Evolutionary conservation across 2,888 invertebrate genomes (phyloP).

Genomic region (Noctua janthina): DNA sequence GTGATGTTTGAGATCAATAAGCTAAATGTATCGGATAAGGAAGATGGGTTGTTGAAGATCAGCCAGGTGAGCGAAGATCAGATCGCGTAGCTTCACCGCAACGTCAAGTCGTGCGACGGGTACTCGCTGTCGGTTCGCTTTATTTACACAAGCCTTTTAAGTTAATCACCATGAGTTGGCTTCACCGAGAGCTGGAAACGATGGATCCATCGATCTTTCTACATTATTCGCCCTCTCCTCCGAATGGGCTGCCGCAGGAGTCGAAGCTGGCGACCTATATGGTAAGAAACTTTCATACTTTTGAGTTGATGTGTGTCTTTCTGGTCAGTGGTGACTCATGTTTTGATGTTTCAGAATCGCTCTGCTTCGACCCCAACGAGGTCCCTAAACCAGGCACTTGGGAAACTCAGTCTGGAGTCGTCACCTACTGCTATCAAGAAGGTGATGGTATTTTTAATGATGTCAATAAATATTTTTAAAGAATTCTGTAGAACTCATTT

Average conservation of each 20-base stretch:
- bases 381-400: constrained; percentile 79
- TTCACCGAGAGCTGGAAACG: constrained; percentile 75
- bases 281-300: constrained; percentile 85
- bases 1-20: constrained; percentile 68
- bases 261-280: constrained; percentile 96
- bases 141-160: constrained; percentile 46
- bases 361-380: constrained; percentile 79
- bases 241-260: constrained; percentile 95
- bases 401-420: constrained; percentile 81
- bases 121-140: constrained; percentile 42
- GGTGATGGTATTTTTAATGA: constrained; percentile 66
- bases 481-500: constrained; percentile 2
- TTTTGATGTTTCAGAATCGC: constrained; percentile 79
- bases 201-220: constrained; percentile 94
- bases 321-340: constrained; percentile 32
- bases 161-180: constrained; percentile 64
- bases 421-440: constrained; percentile 81
- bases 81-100: constrained; percentile 56
- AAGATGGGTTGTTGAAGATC: constrained; percentile 71
- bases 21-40: constrained; percentile 56
- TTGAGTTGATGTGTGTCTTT: constrained; percentile 10
- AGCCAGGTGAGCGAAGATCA: constrained; percentile 56
- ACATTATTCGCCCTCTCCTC: constrained; percentile 89
- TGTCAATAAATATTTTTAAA: constrained; percentile 1
- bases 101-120: constrained; percentile 48